These are phyloP conservation scores for Lepus timidus DNA, from an alignment of 2,113 vertebrate species.

Conservation along the genomic window DNA sequence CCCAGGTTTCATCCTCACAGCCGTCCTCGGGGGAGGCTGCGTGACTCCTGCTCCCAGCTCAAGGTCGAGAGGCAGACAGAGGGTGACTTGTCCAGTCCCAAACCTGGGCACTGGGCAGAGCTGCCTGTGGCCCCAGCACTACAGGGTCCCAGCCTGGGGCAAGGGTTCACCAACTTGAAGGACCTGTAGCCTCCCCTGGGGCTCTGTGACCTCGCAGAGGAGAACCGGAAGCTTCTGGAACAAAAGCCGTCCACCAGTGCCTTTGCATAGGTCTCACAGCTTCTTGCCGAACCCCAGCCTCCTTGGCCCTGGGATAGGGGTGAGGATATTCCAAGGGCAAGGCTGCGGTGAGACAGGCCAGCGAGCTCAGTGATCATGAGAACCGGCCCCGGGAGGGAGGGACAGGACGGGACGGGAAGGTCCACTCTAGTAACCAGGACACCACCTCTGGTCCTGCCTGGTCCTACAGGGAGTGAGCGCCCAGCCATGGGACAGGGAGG, in stretches of 20 bases:
- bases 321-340: too few relatives aligned
- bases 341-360: rapidly evolving
- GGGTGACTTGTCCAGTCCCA: neutral
- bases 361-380: rapidly evolving
- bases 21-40: rapidly evolving
- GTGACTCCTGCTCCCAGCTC: neutral
- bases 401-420: rapidly evolving
- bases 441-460: neutral
- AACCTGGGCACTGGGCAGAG: neutral
- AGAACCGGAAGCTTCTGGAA: neutral
- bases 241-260: rapidly evolving
- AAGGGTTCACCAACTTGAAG: neutral
- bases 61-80: neutral
- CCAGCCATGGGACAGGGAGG: too few relatives aligned
- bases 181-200: neutral
- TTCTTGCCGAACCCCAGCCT: neutral
- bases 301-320: too few relatives aligned
- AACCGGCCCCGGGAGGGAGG: rapidly evolving
- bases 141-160: rapidly evolving
- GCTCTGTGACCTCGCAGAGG: neutral
- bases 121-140: rapidly evolving
- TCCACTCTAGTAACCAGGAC: neutral
- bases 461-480: neutral
- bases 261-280: rapidly evolving
- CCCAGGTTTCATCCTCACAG: neutral